Conservation (phyloP, 2,113 vertebrate species). For the Hirundichthys speculiger region DNA sequence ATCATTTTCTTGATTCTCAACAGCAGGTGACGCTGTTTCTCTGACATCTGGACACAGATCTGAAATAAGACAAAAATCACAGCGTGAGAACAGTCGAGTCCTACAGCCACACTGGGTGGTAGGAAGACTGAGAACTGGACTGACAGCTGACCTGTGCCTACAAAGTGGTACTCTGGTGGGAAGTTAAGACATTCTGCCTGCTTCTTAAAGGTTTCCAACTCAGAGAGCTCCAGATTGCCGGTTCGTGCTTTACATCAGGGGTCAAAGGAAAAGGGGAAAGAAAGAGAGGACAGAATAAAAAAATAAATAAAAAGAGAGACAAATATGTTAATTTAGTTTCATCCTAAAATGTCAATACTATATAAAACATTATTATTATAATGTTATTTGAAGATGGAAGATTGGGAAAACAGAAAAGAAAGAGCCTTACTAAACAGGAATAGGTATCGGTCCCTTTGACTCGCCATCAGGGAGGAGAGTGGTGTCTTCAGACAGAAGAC, state of each 20-base stretch:
- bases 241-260: constrained; percentile 58
- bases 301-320: not conserved
- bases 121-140: not conserved
- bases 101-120: not conserved
- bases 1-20: constrained; percentile 12
- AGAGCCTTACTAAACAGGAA: constrained; percentile 71
- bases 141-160: constrained; percentile 40
- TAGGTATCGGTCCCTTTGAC: constrained; percentile 71
- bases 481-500: constrained; percentile 75
- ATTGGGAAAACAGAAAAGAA: not conserved
- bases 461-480: constrained; percentile 69
- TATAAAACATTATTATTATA: no score
- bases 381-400: not conserved
- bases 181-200: constrained; percentile 74
- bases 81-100: not conserved
- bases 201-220: constrained; percentile 75
- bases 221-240: constrained; percentile 54
- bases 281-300: not conserved
- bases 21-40: constrained; percentile 1
- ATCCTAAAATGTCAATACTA: not conserved
- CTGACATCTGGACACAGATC: constrained; percentile 70
- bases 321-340: not conserved
- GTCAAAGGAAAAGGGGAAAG: not conserved
- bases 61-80: constrained; percentile 32
- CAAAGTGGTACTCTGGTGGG: constrained; percentile 57